These are phyloP conservation scores for Achlya flavicornis DNA, from an alignment of 2,888 invertebrate species.

Conservation along the genomic window DNA sequence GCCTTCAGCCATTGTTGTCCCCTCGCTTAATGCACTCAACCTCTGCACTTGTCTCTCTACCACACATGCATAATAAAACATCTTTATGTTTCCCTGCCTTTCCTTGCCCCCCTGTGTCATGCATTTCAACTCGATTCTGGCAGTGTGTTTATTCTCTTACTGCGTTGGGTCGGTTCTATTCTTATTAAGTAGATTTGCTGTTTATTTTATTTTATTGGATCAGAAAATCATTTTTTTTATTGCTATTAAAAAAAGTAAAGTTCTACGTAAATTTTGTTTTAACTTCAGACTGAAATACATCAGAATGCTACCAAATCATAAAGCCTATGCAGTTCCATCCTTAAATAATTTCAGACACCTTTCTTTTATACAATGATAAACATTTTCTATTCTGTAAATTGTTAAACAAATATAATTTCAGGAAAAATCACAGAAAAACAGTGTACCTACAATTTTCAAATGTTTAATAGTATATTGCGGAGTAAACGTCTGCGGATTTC, in stretches of 20 bases:
- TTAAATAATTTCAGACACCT: too few relatives aligned
- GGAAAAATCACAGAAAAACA: neutral
- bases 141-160: neutral
- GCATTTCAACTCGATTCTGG: slow-evolving; percentile 32
- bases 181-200: neutral
- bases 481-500: slow-evolving; percentile 26
- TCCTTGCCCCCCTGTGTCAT: slow-evolving; percentile 23
- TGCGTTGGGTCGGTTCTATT: neutral
- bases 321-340: too few relatives aligned
- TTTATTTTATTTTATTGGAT: neutral
- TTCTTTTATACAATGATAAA: too few relatives aligned
- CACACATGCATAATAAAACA: slow-evolving; percentile 39
- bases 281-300: too few relatives aligned
- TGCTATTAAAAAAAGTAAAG: neutral
- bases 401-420: neutral
- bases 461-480: slow-evolving; percentile 19
- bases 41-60: slow-evolving; percentile 40
- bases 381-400: too few relatives aligned
- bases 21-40: slow-evolving; percentile 31
- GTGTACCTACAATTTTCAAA: neutral
- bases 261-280: too few relatives aligned
- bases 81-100: slow-evolving; percentile 36
- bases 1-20: slow-evolving; percentile 41
- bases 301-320: too few relatives aligned
- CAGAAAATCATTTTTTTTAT: neutral